Conservation (phyloP, 2,113 vertebrate species). For the Candoia aspera region DNA sequence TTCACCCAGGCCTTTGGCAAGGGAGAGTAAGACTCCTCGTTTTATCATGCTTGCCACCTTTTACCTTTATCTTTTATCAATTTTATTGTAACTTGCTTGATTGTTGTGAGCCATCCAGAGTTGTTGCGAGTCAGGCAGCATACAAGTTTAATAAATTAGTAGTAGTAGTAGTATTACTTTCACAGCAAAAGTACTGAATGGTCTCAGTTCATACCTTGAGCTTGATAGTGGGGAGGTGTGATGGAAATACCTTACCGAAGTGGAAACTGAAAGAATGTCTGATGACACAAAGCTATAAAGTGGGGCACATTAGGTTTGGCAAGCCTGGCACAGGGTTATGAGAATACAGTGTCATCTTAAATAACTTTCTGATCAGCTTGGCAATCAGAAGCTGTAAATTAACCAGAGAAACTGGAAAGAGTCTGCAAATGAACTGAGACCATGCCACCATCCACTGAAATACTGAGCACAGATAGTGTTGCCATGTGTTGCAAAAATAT, state of each 20-base stretch:
- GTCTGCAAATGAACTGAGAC: background rate
- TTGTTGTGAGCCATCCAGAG: background rate
- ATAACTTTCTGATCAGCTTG: background rate
- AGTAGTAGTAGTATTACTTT: background rate
- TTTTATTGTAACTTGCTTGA: background rate
- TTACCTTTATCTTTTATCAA: background rate
- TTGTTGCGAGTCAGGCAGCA: background rate
- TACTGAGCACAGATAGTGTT: background rate
- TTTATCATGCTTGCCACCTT: background rate
- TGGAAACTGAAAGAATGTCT: background rate
- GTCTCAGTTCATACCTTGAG: background rate
- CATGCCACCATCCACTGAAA: background rate
- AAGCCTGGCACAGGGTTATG: background rate
- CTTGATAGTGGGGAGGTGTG: background rate
- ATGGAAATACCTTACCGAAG: background rate
- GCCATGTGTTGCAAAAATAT: background rate
- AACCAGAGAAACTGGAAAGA: background rate
- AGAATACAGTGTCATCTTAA: background rate
- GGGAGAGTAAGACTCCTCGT: background rate
- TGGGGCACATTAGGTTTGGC: background rate
- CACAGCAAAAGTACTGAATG: background rate
- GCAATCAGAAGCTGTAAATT: background rate
- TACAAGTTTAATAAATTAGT: background rate
- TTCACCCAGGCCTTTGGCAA: background rate
- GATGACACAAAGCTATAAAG: background rate